These are phyloP conservation scores for Brachypterus glaber DNA, from an alignment of 2,888 invertebrate species.

Conservation along the genomic window DNA sequence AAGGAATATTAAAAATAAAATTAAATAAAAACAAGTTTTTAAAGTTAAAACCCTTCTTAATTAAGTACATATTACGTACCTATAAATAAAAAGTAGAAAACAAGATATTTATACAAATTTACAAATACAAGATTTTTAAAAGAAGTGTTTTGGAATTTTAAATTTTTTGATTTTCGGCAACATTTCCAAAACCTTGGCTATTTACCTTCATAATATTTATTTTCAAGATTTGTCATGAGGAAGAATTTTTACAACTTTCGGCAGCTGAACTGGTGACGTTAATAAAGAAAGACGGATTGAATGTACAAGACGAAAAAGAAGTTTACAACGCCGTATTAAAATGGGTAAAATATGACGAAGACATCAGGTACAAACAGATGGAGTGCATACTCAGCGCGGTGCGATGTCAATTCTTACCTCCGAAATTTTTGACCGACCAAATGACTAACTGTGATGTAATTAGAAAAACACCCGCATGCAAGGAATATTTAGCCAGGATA, in stretches of 20 bases:
- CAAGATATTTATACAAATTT: no score
- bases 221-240: slow-evolving; percentile 79
- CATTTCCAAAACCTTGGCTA: no score
- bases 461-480: slow-evolving; percentile 78
- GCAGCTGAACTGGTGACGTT: slow-evolving; percentile 71
- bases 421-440: slow-evolving; percentile 82
- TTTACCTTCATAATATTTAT: no score
- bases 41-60: no score
- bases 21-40: no score
- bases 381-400: slow-evolving; percentile 81
- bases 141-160: no score
- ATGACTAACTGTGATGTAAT: slow-evolving; percentile 83
- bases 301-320: slow-evolving; percentile 85
- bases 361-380: slow-evolving; percentile 74
- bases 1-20: no score
- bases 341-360: slow-evolving; percentile 86
- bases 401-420: slow-evolving; percentile 84
- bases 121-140: no score
- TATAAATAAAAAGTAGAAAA: no score
- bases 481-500: slow-evolving; percentile 81
- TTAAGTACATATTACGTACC: no score
- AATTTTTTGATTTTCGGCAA: no score
- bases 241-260: slow-evolving; percentile 80
- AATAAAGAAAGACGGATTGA: slow-evolving; percentile 82
- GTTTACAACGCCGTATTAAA: slow-evolving; percentile 85